Conservation (phyloP, 2,113 vertebrate genomes). For the Ochotona curzoniae region DNA sequence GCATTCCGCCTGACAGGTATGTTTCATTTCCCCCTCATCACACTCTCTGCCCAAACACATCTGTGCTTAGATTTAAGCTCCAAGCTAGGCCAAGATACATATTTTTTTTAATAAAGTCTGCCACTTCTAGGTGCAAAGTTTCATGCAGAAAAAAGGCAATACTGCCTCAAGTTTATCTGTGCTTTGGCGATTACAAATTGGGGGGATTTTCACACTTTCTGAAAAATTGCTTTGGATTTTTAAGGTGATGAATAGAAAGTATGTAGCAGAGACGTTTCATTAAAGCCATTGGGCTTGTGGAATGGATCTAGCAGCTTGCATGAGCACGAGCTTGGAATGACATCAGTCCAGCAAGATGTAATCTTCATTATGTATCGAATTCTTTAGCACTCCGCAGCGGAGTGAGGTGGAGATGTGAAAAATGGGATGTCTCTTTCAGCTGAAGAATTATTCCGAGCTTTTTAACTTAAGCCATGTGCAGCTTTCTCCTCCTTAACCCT, state of each 20-base stretch:
- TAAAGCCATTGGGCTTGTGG: not conserved
- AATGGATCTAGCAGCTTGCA: not conserved
- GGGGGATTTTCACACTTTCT: not conserved
- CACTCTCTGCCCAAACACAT: not conserved
- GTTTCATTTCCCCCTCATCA: not conserved
- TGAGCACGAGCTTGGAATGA: not conserved
- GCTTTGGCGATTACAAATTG: not conserved
- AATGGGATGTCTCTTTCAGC: not conserved
- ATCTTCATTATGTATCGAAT: not conserved
- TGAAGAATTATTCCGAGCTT: not conserved
- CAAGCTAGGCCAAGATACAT: too few relatives aligned
- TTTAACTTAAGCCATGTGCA: not conserved
- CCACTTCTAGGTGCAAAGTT: not conserved
- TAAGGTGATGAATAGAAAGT: not conserved
- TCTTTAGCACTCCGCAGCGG: too few relatives aligned
- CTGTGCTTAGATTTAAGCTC: not conserved
- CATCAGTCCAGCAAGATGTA: not conserved
- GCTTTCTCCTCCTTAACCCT: too few relatives aligned
- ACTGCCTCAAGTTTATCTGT: not conserved
- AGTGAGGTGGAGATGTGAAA: not conserved
- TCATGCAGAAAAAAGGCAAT: not conserved
- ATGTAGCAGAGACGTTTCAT: not conserved
- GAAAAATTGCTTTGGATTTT: not conserved
- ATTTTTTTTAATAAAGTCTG: not conserved
- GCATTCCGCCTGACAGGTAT: not conserved